Evolutionary conservation across 2,113 vertebrate species (phyloP).

Genomic region (Ailuropoda melanoleuca): DNA sequence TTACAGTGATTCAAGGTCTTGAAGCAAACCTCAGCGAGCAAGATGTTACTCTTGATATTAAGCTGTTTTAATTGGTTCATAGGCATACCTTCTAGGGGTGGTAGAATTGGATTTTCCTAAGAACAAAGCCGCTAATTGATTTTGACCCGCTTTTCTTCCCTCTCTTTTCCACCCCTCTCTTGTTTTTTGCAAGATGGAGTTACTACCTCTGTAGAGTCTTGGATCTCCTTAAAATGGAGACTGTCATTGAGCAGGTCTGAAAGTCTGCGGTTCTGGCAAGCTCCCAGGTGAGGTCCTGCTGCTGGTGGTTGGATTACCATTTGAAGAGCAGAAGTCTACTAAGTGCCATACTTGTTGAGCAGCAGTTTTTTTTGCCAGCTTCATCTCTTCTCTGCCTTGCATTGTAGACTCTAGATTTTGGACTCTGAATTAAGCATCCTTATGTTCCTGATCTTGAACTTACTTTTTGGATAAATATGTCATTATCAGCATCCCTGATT

Average conservation of each 20-base stretch:
- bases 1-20: background rate
- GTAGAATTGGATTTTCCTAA: background rate
- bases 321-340: background rate
- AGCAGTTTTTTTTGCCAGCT: background rate
- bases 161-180: background rate
- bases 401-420: background rate
- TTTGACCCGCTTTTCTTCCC: background rate
- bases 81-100: background rate
- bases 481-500: background rate
- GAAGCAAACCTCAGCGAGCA: background rate
- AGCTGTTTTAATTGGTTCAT: background rate
- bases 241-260: background rate
- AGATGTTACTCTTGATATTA: background rate
- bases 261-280: background rate
- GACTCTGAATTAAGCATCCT: background rate
- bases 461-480: background rate
- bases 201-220: background rate
- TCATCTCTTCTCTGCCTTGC: background rate
- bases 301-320: background rate
- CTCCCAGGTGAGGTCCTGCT: background rate
- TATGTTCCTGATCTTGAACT: background rate
- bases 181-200: background rate
- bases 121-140: background rate
- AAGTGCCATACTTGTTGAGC: background rate
- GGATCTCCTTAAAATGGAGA: background rate